A percentile compares a stretch with the other conserved stretches of the same genome.
These are phyloP conservation scores for Diachasma alloeum DNA, from an alignment of 1,140 invertebrate species.

Conservation along the genomic window DNA sequence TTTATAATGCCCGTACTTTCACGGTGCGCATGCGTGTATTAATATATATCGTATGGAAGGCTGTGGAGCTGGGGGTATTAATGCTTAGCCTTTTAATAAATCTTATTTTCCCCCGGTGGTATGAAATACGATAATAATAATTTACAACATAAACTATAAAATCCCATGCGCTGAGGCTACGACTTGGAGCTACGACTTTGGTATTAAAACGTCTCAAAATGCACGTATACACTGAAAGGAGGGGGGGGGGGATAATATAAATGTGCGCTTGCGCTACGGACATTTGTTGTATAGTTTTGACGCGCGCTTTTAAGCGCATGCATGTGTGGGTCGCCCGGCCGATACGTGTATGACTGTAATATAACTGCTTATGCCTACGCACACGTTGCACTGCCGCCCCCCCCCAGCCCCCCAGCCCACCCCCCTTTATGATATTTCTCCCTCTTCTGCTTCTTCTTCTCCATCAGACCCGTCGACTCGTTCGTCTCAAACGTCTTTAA, in stretches of 20 bases:
- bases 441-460: not conserved
- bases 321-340: not conserved
- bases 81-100: conserved; percentile 63
- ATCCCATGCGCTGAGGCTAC: conserved; percentile 20
- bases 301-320: not conserved
- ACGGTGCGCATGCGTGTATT: conserved; percentile 20
- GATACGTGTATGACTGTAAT: not conserved
- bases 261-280: not conserved
- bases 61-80: conserved; percentile 42
- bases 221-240: not conserved
- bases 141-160: conserved; percentile 63
- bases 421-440: not conserved
- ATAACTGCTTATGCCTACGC: conserved; percentile 26
- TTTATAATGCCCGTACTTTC: conserved; percentile 27
- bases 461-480: conserved; percentile 13
- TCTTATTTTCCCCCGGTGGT: conserved; percentile 53
- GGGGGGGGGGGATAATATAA: not conserved
- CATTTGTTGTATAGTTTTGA: not conserved
- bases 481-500: conserved; percentile 56
- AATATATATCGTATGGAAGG: conserved; percentile 48
- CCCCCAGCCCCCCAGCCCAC: not conserved
- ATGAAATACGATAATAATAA: conserved; percentile 65
- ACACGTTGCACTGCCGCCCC: not conserved
- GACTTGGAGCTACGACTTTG: not conserved
- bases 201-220: not conserved